Base-by-base conservation (phyloP, 2,888 invertebrate species). In the Onchidella celtica region DNA sequence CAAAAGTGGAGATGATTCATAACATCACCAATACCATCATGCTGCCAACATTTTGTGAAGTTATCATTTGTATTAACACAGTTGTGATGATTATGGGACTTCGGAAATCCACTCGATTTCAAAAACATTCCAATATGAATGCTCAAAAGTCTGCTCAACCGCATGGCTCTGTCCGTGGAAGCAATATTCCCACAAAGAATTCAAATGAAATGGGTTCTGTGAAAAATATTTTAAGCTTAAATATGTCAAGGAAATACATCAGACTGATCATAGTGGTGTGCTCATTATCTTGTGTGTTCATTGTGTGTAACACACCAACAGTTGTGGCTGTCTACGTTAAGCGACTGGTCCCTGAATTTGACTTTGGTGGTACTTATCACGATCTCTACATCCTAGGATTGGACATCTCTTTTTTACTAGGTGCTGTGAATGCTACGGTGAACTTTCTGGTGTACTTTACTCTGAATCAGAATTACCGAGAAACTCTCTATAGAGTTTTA, bases 381-480 rank as follows among this genome's bases (percentile, higher is more conserved):
- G 27, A 40, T 3, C 47, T 17, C 0, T 69, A 40, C 47, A 17
- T 69, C 2, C 47, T 47, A 14, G 29, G 40, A 11, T 47, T 69
- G 69, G 24, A 69, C 27, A 29, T n/a, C 1, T 47, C 47, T 47
- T 69, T 47, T 47, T 14, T 69, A 17, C 69, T 69, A 11, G 24
- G 47, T 29, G 27, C 69, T 1, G 14, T 69, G 27, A 69, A 69
- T 29, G 69, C 69, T 2, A 47, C 69, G 17, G 47, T 29, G 1
- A 69, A 69, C 29, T 69, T 69, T 6, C 36, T 57, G 24, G 59
- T 73, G 14, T 73, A 73, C 36, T 73, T 61, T n/a, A 17, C 34
- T 1, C 57, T 73, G 17, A 57, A 73, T 55, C 17, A 21, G 11
- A 36, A 11, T 27, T 36, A 24, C 59, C n/a, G 59, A 34, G 57